phyloP scores from a whole-genome alignment of 2,888 invertebrate genomes.

The Brachylomia viminalis region DNA sequence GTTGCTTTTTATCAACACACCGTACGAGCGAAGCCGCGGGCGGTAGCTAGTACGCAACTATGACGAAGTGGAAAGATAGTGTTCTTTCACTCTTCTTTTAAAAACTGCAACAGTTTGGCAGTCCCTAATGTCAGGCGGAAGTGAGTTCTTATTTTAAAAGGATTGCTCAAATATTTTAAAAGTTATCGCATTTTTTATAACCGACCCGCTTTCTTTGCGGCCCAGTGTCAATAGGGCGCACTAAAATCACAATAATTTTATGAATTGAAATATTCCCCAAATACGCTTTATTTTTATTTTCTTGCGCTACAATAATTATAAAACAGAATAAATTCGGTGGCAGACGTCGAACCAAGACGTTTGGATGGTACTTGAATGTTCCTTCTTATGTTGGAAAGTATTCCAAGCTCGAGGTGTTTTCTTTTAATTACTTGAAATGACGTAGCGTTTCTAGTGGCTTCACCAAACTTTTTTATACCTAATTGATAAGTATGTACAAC shows the following conservation, averaged over 20 bases:
- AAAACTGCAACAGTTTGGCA: no score
- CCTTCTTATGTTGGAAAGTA: constrained; percentile 17
- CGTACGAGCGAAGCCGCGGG: no score
- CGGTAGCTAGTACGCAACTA: no score
- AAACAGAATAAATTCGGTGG: background rate
- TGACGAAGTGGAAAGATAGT: no score
- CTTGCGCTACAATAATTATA: background rate
- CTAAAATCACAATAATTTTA: background rate
- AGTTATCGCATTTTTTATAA: no score
- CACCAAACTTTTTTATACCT: constrained; percentile 22
- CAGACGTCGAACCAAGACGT: constrained; percentile 25
- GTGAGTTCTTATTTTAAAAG: no score
- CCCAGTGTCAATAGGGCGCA: no score
- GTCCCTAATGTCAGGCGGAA: no score
- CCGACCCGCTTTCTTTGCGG: no score
- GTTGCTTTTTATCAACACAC: no score
- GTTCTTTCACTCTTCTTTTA: no score
- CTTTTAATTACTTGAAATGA: constrained; percentile 47
- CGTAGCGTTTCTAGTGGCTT: constrained; percentile 21
- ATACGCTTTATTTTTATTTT: background rate
- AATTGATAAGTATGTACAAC: constrained; percentile 11
- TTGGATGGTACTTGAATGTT: constrained; percentile 53
- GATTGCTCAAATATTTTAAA: no score
- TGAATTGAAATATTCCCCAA: background rate
- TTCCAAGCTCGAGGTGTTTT: constrained; percentile 41